Base-by-base conservation (phyloP, 2,797 vertebrate genomes). In the Amniataba percoides region DNA sequence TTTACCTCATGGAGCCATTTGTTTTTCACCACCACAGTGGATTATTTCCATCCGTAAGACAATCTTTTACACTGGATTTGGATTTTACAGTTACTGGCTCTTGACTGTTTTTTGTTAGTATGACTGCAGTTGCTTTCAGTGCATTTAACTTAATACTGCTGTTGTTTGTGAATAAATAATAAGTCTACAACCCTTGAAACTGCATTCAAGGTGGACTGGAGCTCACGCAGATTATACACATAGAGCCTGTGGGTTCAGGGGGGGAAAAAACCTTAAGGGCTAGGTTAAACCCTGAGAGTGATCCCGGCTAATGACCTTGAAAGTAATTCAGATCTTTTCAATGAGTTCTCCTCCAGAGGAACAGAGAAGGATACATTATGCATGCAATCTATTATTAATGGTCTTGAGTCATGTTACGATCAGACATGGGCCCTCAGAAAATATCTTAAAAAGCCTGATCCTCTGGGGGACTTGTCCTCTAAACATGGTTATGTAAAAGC, bases 311-410 rank as follows among this genome's bases (percentile, higher is more conserved):
- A 87, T 88, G 93, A 93, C 93, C 92, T 95, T 95, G 93, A 83
- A 88, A 87, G 81, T 88, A 86, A 84, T 87, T 81, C 79, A 70
- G 82, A 85, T 92, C 78, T 82, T 91, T 90, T 92, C 82, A 84
- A 80, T 78, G 90, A 86, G 66, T 86, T 85, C 74, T 76, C 63
- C 86, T 79, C 71, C 71, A 75, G 78, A 89, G 88, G 65, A 91
- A 89, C 84, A 82, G 87, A 86, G 87, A 86, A 78, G 79, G 86
- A 88, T 95, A 88, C 88, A 95, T 95, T 95, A 95, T 94, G 92
- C 93, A 94, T 93, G 86, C 69, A 64, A 93, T 95, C 92, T 89
- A 95, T 95, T 95, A 95, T 95, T 95, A 86, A 96, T 95, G 88
- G 63, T 79, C 76, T 83, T 90, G 94, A 93, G 88, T 96, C 94